Evolutionary conservation across 1,140 invertebrate genomes (phyloP).

Genomic region (roundworm (Caenorhabditis elegans)): WBcel235 BX284605.5:5229001-5229500

Average conservation of each 20-base stretch:
- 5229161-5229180: conserved; percentile 34
- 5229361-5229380: conserved; percentile 8
- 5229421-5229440: background rate
- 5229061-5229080: no score
- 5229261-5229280: conserved; percentile 44
- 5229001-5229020: no score
- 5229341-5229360: conserved; percentile 45
- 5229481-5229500: background rate
- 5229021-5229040: no score
- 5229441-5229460: background rate
- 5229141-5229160: conserved; percentile 49
- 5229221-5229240: conserved; percentile 42
- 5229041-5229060: no score
- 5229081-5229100: conserved; percentile 40
- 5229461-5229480: background rate
- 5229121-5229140: conserved; percentile 44
- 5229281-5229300: background rate
- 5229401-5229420: background rate
- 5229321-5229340: conserved; percentile 44
- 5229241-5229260: conserved; percentile 39
- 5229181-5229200: conserved; percentile 37
- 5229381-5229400: background rate
- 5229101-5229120: conserved; percentile 40
- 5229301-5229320: background rate
- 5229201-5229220: conserved; percentile 3